A percentile compares a stretch with the other conserved stretches of the same genome.
Conservation (phyloP, 2,113 vertebrate species). For the Stigmatopora nigra region DNA sequence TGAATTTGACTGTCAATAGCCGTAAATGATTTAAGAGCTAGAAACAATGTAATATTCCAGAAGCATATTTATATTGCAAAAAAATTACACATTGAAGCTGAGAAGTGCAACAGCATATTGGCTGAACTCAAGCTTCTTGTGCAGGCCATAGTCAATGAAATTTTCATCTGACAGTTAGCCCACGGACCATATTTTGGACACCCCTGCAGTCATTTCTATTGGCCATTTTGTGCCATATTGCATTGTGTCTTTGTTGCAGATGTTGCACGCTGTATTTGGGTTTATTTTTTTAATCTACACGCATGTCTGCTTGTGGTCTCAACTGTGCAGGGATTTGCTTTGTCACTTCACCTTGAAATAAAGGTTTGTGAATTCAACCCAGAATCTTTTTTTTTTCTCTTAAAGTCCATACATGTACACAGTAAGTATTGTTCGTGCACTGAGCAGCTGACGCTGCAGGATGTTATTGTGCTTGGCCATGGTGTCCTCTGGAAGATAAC, state of each 20-base stretch:
- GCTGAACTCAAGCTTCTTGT: no score
- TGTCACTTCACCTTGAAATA: constrained; percentile 82
- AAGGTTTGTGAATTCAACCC: constrained; percentile 61
- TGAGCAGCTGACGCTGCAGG: constrained; percentile 2
- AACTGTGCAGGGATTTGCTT: constrained; percentile 61
- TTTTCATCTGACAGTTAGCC: no score
- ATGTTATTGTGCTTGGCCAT: constrained; percentile 3
- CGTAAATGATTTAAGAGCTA: no score
- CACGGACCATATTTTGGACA: no score
- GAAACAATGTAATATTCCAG: no score
- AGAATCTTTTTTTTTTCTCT: constrained; percentile 12
- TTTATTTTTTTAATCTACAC: constrained; percentile 61
- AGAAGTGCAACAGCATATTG: no score
- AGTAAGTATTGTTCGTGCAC: not conserved
- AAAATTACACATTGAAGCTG: no score
- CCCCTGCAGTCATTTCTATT: constrained; percentile 4
- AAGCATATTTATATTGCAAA: no score
- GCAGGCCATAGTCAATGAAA: no score
- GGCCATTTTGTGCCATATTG: constrained; percentile 45
- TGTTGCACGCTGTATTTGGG: constrained; percentile 41
- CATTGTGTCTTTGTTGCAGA: constrained; percentile 59
- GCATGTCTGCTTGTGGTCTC: constrained; percentile 71
- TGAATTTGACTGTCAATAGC: no score
- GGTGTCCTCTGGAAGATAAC: not conserved
- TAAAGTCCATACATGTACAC: not conserved